phyloP scores from a whole-genome alignment of 2,797 vertebrate species.

The Coreius guichenoti region DNA sequence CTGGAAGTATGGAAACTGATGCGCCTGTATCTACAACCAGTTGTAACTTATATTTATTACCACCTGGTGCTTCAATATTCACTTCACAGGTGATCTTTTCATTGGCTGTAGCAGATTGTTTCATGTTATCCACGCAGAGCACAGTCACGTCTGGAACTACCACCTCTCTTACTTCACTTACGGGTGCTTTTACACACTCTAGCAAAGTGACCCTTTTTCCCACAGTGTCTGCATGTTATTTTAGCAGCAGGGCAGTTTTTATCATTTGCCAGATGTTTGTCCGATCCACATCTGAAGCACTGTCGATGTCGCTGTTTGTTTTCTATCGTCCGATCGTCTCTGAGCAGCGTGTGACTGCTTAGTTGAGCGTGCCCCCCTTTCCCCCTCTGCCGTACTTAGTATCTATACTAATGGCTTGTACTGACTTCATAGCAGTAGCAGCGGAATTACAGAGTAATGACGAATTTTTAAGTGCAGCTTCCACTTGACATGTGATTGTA shows the following conservation, averaged over 20 bases:
- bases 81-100: constrained; percentile 33
- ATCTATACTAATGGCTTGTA: constrained; percentile 1
- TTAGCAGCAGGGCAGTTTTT: neutral
- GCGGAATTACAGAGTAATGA: neutral
- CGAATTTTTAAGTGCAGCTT: constrained; percentile 19
- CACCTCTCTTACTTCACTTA: constrained; percentile 1
- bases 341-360: neutral
- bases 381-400: neutral
- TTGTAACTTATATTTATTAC: constrained; percentile 1
- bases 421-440: neutral
- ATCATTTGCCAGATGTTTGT: constrained; percentile 1
- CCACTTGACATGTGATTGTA: constrained; percentile 16
- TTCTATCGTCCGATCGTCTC: neutral
- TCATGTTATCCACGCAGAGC: constrained; percentile 13
- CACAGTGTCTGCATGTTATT: no score
- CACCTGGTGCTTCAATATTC: constrained; percentile 24
- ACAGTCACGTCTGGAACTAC: constrained; percentile 12
- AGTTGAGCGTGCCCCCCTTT: neutral
- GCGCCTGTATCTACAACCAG: constrained; percentile 33
- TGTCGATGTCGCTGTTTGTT: neutral
- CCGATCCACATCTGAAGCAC: neutral
- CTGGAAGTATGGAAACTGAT: constrained; percentile 21
- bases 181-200: no score
- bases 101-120: neutral
- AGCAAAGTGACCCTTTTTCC: neutral